A percentile compares a stretch with the other conserved stretches of the same genome.
Evolutionary conservation across 1,140 invertebrate genomes (phyloP).

Genomic region (Papilio polytes): DNA sequence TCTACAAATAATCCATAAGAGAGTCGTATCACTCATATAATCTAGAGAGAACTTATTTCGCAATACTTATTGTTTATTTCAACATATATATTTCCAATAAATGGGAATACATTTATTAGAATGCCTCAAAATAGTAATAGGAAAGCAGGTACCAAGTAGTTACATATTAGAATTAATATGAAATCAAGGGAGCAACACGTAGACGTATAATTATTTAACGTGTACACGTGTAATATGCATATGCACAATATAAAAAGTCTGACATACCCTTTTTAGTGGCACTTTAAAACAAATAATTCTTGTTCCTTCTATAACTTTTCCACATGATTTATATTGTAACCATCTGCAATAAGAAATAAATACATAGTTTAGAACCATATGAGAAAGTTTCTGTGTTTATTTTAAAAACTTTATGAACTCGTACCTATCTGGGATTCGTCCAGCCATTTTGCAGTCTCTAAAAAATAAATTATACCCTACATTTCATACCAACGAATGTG

Average conservation of each 20-base stretch:
- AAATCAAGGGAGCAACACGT: too few species aligned
- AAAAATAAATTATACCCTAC: not conserved
- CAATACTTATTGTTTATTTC: not conserved
- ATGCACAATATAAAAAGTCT: not conserved
- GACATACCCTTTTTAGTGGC: slow-evolving; percentile 88
- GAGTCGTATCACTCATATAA: not conserved
- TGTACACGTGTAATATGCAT: too few species aligned
- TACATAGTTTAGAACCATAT: slow-evolving; percentile 11
- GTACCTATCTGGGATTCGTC: slow-evolving; percentile 11
- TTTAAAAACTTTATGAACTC: not conserved
- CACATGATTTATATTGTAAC: slow-evolving; percentile 87
- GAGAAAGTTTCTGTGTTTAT: not conserved
- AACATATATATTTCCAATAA: not conserved
- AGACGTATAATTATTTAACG: too few species aligned
- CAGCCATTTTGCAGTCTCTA: slow-evolving; percentile 4
- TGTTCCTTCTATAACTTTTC: slow-evolving; percentile 87
- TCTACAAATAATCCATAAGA: too few species aligned
- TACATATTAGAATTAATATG: too few species aligned
- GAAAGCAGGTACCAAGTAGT: too few species aligned
- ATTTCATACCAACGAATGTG: not conserved
- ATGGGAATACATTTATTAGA: too few species aligned
- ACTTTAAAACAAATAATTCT: slow-evolving; percentile 91
- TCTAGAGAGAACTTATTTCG: not conserved
- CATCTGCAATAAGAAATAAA: slow-evolving; percentile 85
- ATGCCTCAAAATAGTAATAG: too few species aligned